These are phyloP conservation scores for Latrodectus geometricus DNA, from an alignment of 1,140 invertebrate species.

Conservation along the genomic window DNA sequence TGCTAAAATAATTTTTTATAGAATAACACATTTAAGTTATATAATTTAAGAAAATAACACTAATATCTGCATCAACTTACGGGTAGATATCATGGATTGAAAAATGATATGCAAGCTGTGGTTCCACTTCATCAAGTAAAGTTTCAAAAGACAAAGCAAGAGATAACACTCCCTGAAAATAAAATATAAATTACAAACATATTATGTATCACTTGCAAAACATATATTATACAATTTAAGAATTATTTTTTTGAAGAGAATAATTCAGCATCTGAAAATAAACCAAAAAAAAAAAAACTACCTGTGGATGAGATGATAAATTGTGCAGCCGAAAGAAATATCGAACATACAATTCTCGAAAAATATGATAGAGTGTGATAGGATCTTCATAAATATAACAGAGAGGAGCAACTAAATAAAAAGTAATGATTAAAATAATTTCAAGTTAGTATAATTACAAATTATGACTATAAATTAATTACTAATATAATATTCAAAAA, in stretches of 20 bases:
- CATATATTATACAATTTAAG: neutral
- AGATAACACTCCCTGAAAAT: slow-evolving; percentile 67
- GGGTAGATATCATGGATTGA: slow-evolving; percentile 87
- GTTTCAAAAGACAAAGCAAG: slow-evolving; percentile 83
- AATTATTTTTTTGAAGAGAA: neutral
- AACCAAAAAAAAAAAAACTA: slow-evolving; percentile 19
- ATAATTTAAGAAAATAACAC: no score
- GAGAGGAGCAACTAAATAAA: slow-evolving; percentile 84
- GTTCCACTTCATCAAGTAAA: slow-evolving; percentile 90
- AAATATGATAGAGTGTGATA: slow-evolving; percentile 87
- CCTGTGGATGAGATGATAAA: slow-evolving; percentile 89
- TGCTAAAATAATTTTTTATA: no score
- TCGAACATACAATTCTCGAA: slow-evolving; percentile 89
- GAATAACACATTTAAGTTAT: no score
- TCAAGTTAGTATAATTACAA: neutral
- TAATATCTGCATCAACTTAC: slow-evolving; percentile 75
- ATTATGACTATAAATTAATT: no score
- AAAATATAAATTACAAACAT: slow-evolving; percentile 11
- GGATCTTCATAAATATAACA: slow-evolving; percentile 94
- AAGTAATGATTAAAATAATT: neutral
- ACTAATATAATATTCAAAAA: no score
- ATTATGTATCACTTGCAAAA: neutral
- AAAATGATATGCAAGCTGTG: slow-evolving; percentile 90
- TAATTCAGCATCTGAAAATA: no score
- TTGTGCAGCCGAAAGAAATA: slow-evolving; percentile 93